Evolutionary conservation across 2,113 vertebrate genomes (phyloP).

Genomic region (Dipodomys spectabilis): DNA sequence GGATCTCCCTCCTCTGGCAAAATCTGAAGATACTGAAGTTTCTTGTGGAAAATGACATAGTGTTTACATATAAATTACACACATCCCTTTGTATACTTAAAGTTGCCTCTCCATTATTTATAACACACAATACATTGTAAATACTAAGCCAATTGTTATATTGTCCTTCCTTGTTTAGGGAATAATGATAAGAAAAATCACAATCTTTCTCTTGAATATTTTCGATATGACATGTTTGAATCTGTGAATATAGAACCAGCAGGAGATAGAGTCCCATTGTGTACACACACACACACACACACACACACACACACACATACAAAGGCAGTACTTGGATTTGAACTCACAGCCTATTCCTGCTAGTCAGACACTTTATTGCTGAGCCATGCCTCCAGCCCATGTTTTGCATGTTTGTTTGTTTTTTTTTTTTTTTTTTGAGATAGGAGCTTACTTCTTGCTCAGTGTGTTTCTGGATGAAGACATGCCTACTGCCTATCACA

Average conservation of each 20-base stretch:
- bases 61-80: not conserved
- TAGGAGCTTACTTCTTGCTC: too few relatives aligned
- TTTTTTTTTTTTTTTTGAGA: too few relatives aligned
- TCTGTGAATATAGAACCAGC: not conserved
- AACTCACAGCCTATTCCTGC: too few relatives aligned
- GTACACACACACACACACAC: not conserved
- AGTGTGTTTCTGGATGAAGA: too few relatives aligned
- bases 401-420: too few relatives aligned
- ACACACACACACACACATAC: not conserved
- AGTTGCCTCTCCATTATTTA: not conserved
- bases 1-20: not conserved
- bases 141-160: not conserved
- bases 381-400: too few relatives aligned
- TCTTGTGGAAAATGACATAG: not conserved
- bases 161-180: not conserved
- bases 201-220: not conserved
- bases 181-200: not conserved
- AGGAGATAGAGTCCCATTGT: not conserved
- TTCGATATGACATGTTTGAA: not conserved
- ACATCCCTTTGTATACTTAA: not conserved
- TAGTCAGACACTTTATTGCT: too few relatives aligned
- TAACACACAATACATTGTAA: not conserved
- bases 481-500: too few relatives aligned
- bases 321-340: not conserved
- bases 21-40: not conserved